Evolutionary conservation across 1,140 invertebrate species (phyloP), one percentile per base, ranked within the genome.

Genomic region (Diachasmimorpha longicaudata): DNA sequence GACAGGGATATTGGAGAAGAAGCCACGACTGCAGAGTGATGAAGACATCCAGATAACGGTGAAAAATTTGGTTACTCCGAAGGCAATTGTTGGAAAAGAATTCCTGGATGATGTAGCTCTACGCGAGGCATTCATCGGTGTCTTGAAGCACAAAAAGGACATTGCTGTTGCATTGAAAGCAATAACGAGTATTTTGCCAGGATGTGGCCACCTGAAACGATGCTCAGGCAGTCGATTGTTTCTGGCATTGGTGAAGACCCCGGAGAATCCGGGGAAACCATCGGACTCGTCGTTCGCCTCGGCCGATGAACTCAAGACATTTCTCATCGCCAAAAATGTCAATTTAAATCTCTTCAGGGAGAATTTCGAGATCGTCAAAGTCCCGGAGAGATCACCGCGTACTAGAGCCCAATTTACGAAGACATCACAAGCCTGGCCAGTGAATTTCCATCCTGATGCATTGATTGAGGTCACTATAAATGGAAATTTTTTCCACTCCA

Each of bases 381-480:
- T 97, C 0, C 92, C 95, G 0, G 82, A 85, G 46, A 81, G 79
- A 4, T 79, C 91, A 13, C 93, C 94, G 4, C 91, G 91, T 80
- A 92, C 94, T 0, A 91, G 92, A 70, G 84, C 84, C 55, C 96
- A 97, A 82, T 94, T 92, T 84, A 86, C 92, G 9, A 86, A 90
- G 79, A 90, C 91, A 2, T 89, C 90, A 0, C 87, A 89, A 75
- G 85, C 92, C 39, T 98, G 96, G 97, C 94, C 96, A 0, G 92
- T 94, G 25, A 96, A 95, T 84, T 98, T 97, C 89, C 93, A 96
- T 90, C 93, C 92, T 58, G 93, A 96, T 83, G 91, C 91, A 77
- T 92, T 92, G 79, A 83, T 93, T 4, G 95, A 96, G 83, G 91
- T 90, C 67, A 79, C 95, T 48, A 81, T 91, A 0, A 88, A 90